Evolutionary conservation across 2,888 invertebrate species (phyloP).

Genomic region (Ochropleura plecta): DNA sequence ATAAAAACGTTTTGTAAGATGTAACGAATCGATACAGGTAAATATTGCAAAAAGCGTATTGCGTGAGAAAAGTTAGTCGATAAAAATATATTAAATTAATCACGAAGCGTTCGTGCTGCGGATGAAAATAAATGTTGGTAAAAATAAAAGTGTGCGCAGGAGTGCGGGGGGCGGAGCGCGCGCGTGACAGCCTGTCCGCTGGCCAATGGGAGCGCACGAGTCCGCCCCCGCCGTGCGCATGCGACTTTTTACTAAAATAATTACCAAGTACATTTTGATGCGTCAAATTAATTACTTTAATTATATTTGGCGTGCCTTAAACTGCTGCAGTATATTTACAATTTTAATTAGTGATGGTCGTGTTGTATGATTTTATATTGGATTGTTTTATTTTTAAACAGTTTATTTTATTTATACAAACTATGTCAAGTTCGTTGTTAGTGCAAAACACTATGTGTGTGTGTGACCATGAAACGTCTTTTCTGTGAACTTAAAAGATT

Average conservation of each 20-base stretch:
- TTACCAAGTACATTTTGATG: constrained; percentile 75
- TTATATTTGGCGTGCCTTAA: constrained; percentile 74
- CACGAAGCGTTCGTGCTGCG: constrained; percentile 79
- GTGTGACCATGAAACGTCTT: neutral
- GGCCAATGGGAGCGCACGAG: constrained; percentile 74
- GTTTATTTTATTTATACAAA: neutral
- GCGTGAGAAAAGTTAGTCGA: constrained; percentile 82
- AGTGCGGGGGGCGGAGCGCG: constrained; percentile 71
- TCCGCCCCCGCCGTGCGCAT: constrained; percentile 66
- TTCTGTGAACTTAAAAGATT: constrained; percentile 17
- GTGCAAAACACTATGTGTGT: neutral
- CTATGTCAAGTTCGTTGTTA: neutral
- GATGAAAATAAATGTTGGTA: constrained; percentile 76
- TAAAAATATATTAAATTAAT: constrained; percentile 88
- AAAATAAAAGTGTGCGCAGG: constrained; percentile 73
- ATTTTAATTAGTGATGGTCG: constrained; percentile 72
- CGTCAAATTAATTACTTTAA: constrained; percentile 83
- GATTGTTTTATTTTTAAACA: neutral
- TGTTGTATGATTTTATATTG: constrained; percentile 21
- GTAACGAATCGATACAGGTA: constrained; percentile 67
- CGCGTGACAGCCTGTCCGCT: constrained; percentile 66
- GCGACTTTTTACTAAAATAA: constrained; percentile 79
- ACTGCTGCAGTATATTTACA: constrained; percentile 66
- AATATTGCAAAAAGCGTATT: constrained; percentile 78
- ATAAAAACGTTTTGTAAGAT: constrained; percentile 70